Evolutionary conservation across 2,888 invertebrate genomes (phyloP).

Genomic region (Eumacrocentrus americanus): DNA sequence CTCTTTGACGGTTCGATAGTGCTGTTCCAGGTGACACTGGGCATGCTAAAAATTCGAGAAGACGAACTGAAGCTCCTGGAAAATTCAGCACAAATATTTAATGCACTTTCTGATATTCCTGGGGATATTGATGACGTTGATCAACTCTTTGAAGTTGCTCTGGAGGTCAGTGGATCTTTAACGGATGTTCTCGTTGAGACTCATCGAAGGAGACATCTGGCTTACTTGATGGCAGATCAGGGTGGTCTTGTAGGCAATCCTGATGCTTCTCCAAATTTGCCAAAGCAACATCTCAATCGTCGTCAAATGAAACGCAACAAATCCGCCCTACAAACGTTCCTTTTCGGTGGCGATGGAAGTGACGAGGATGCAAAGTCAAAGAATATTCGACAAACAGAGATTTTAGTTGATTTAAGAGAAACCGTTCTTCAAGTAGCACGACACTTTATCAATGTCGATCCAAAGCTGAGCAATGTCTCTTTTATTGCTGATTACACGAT

Average conservation of each 20-base stretch:
- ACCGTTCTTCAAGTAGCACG: slow-evolving; percentile 91
- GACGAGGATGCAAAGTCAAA: slow-evolving; percentile 90
- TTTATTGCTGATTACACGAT: slow-evolving; percentile 92
- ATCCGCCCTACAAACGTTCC: slow-evolving; percentile 85
- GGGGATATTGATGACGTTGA: slow-evolving; percentile 92
- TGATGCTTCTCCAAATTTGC: slow-evolving; percentile 85
- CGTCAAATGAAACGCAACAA: slow-evolving; percentile 90
- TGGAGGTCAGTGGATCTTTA: slow-evolving; percentile 80
- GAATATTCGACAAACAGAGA: slow-evolving; percentile 97
- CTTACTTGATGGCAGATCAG: slow-evolving; percentile 96
- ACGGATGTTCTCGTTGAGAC: slow-evolving; percentile 87
- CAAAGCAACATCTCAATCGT: slow-evolving; percentile 88
- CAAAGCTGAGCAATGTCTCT: slow-evolving; percentile 81
- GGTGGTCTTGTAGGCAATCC: slow-evolving; percentile 92
- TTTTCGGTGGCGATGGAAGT: slow-evolving; percentile 81
- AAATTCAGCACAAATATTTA: slow-evolving; percentile 98
- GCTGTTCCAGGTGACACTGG: slow-evolving; percentile 91
- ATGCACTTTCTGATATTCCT: slow-evolving; percentile 94
- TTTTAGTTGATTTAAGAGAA: slow-evolving; percentile 96
- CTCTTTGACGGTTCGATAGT: slow-evolving; percentile 95
- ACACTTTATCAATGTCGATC: slow-evolving; percentile 93
- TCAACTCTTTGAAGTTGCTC: slow-evolving; percentile 78
- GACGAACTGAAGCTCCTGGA: slow-evolving; percentile 82
- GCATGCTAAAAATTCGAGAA: slow-evolving; percentile 89
- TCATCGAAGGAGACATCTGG: slow-evolving; percentile 88